Base-by-base conservation (phyloP, 2,797 vertebrate species). In the Anguilla pacifica region DNA sequence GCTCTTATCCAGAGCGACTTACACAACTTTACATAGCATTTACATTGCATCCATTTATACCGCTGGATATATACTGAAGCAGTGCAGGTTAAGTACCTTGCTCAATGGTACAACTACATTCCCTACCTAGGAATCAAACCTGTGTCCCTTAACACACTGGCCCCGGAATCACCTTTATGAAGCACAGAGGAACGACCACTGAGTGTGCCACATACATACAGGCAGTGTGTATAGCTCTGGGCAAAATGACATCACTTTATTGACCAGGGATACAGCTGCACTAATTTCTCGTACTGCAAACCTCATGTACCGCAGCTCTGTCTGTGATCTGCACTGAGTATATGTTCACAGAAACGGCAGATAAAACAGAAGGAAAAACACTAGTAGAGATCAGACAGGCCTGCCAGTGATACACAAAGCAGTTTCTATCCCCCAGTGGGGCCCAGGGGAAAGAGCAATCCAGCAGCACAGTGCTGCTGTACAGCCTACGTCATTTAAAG, bases 331-430 rank as follows among this genome's bases (percentile, higher is more conserved):
- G 92, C 93, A 92, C 90, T 91, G 91, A 95, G 94, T 93, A 93
- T 94, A 95, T 95, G 95, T 94, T 96, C 95, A 96, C 94, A 95
- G 95, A 95, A 96, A 96, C 95, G 92, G 93, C 93, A 95, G 95
- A 95, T 95, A 94, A 95, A 95, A 93, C 92, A 92, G 91, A 95
- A 96, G 93, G 94, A 94, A 96, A 96, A 96, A 96, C 95, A 95
- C 94, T 95, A 94, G 94, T 94, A 92, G 88, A 92, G 93, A 93
- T 95, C 95, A 94, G 95, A 95, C 95, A 95, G 94, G 93, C 93
- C 93, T 92, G 92, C 90, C 90, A 92, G 93, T 93, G 94, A 93
- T 95, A 95, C 90, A 93, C 94, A 95, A 96, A 95, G 94, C 93
- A 91, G 91, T 91, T 92, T 95, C 95, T 92, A 46, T 90, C 91